These are phyloP conservation scores for Apogon hyalosoma DNA, from an alignment of 2,797 vertebrate genomes.

Conservation along the genomic window DNA sequence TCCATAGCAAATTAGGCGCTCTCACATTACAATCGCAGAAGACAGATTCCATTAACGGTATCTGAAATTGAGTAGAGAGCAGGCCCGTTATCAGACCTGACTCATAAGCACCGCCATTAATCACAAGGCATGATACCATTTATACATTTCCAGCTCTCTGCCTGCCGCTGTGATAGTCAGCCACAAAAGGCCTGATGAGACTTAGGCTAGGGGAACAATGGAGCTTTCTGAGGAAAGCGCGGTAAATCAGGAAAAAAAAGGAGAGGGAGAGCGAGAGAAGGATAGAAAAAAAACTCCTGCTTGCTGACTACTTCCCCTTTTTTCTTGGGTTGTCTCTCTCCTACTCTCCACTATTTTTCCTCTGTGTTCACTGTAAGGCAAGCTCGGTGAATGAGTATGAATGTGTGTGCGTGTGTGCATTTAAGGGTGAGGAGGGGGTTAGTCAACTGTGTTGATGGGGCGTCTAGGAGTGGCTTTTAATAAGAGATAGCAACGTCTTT, in stretches of 20 bases:
- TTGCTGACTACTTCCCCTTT: constrained; percentile 83
- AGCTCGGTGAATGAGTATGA: constrained; percentile 57
- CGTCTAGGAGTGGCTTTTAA: constrained; percentile 80
- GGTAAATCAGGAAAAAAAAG: constrained; percentile 95
- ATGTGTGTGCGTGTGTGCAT: constrained; percentile 42
- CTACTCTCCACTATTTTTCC: constrained; percentile 70
- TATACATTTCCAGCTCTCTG: constrained; percentile 99
- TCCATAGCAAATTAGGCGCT: constrained; percentile 99
- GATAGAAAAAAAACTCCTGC: constrained; percentile 76
- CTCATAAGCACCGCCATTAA: constrained; percentile 99
- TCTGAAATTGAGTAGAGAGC: constrained; percentile 99
- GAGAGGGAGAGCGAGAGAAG: constrained; percentile 73
- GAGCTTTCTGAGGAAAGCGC: constrained; percentile 99
- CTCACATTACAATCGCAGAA: constrained; percentile 99
- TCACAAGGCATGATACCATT: constrained; percentile 99
- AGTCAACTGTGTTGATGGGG: constrained; percentile 66
- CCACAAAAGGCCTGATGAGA: constrained; percentile 99
- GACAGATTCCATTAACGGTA: constrained; percentile 99
- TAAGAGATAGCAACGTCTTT: constrained; percentile 81
- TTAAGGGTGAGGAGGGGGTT: constrained; percentile 35
- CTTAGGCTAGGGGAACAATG: constrained; percentile 99
- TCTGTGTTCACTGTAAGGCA: constrained; percentile 68
- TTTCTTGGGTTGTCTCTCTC: constrained; percentile 69
- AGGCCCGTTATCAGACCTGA: constrained; percentile 99
- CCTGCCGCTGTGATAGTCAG: constrained; percentile 99